Conservation (phyloP, 1,140 invertebrate genomes). For the Rhynchophorus ferrugineus region DNA sequence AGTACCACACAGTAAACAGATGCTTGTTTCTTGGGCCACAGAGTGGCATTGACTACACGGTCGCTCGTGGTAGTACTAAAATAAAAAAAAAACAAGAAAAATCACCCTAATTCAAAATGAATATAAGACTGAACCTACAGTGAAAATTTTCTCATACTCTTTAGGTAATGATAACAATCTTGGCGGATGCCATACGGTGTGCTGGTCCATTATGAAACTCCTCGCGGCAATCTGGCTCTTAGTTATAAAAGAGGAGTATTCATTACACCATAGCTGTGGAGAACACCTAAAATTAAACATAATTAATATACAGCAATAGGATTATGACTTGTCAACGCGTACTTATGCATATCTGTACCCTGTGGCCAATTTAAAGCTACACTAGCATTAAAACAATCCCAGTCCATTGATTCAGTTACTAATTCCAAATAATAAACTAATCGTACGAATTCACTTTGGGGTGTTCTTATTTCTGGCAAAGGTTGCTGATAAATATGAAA, state of each 20-base stretch:
- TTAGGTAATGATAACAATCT: slow-evolving; percentile 74
- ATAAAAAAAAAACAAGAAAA: slow-evolving; percentile 18
- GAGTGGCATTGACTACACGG: slow-evolving; percentile 79
- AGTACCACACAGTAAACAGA: slow-evolving; percentile 89
- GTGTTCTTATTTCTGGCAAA: slow-evolving; percentile 58
- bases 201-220: slow-evolving; percentile 60
- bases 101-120: background rate
- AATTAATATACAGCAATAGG: background rate
- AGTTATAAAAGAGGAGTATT: slow-evolving; percentile 50
- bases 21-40: slow-evolving; percentile 83
- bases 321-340: background rate
- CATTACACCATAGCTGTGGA: slow-evolving; percentile 57
- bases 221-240: slow-evolving; percentile 48
- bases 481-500: slow-evolving; percentile 79
- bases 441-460: slow-evolving; percentile 62
- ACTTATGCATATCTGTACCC: slow-evolving; percentile 42
- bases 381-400: slow-evolving; percentile 56
- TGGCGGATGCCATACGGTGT: slow-evolving; percentile 69
- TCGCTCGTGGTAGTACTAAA: slow-evolving; percentile 82
- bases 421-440: slow-evolving; percentile 70
- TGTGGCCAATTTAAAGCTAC: slow-evolving; percentile 57
- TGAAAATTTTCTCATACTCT: slow-evolving; percentile 90
- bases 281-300: slow-evolving; percentile 33
- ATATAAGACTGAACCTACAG: slow-evolving; percentile 50
- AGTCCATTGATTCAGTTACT: slow-evolving; percentile 58